phyloP scores from a whole-genome alignment of 2,113 vertebrate species.

The Pavo muticus region DNA sequence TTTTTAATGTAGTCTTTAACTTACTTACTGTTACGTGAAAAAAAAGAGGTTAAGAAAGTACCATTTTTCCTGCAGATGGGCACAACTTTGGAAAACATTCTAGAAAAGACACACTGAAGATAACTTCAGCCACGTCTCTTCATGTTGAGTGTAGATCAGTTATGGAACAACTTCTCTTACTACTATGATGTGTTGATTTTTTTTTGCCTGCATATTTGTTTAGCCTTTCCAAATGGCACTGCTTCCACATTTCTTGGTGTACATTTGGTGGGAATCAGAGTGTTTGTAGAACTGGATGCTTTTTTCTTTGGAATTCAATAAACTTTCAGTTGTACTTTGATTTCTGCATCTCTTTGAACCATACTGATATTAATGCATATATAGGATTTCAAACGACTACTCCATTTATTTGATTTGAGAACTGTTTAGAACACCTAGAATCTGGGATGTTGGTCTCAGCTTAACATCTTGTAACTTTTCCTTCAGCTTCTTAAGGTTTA shows the following conservation, averaged over 20 bases:
- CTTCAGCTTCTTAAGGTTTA: background rate
- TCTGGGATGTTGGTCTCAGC: background rate
- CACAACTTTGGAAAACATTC: background rate
- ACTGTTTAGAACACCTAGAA: background rate
- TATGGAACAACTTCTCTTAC: background rate
- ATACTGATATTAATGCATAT: background rate
- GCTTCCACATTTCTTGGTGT: background rate
- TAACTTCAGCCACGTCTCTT: background rate
- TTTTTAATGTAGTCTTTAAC: background rate
- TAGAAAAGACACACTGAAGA: rapidly evolving
- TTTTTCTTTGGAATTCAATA: conserved; percentile 34
- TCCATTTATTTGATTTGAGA: background rate
- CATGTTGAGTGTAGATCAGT: background rate
- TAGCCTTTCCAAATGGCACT: background rate
- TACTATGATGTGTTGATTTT: background rate
- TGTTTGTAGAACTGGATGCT: background rate
- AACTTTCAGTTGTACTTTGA: background rate
- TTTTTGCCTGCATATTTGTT: background rate
- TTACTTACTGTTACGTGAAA: background rate
- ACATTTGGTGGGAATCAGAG: background rate
- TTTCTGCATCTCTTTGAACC: background rate
- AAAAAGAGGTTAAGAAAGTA: background rate
- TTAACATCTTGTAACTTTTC: background rate
- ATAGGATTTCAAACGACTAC: background rate
- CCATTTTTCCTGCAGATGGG: background rate